Percentiles rank a stretch among this genome's conserved stretches.
phyloP scores from a whole-genome alignment of 2,888 invertebrate species.

The Neoaliturus tenellus region DNA sequence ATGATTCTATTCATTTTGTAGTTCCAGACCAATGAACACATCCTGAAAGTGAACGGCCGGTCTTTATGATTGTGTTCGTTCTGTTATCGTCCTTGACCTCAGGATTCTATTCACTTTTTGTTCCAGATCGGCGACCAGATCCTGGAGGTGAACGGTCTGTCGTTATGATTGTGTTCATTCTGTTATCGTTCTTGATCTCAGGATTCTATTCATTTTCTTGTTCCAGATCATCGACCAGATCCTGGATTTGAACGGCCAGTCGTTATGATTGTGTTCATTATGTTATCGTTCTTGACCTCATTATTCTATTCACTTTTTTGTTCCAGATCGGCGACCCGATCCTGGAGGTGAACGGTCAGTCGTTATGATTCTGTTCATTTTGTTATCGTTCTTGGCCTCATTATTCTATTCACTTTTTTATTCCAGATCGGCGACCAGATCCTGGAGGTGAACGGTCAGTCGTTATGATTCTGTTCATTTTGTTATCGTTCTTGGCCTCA shows the following conservation, averaged over 20 bases:
- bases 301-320: not conserved
- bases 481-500: constrained; percentile 95
- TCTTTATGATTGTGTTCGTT: not conserved
- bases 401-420: constrained; percentile 76
- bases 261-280: no score
- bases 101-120: not conserved
- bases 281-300: constrained; percentile 87
- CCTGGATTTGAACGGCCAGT: constrained; percentile 92
- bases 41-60: constrained; percentile 92
- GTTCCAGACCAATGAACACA: constrained; percentile 92
- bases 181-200: constrained; percentile 87
- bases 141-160: constrained; percentile 94
- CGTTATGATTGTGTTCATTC: no score
- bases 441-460: constrained; percentile 94
- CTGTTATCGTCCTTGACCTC: no score
- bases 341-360: constrained; percentile 94
- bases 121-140: constrained; percentile 95
- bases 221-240: constrained; percentile 97
- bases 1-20: constrained; percentile 78
- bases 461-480: constrained; percentile 94
- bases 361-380: constrained; percentile 94
- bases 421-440: constrained; percentile 95
- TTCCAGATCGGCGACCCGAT: constrained; percentile 94
- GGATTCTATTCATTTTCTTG: constrained; percentile 75
- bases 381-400: constrained; percentile 95